A percentile compares a stretch with the other conserved stretches of the same genome.
Conservation (phyloP, 2,113 vertebrate genomes). For the Megaceryle maxima region DNA sequence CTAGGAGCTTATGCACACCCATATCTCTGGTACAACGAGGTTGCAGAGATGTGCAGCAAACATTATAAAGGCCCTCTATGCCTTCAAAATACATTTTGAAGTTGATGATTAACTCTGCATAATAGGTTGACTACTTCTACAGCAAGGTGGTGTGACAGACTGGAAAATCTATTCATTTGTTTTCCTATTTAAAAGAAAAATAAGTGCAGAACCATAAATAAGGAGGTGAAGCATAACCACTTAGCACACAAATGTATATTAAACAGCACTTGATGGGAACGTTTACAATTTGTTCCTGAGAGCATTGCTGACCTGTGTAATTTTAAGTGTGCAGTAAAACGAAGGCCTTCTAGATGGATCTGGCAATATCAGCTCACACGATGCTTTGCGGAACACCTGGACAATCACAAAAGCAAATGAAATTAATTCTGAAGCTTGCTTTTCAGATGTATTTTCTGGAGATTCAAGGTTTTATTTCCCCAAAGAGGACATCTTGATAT, state of each 20-base stretch:
- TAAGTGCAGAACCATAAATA: slow-evolving; percentile 1
- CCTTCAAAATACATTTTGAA: neutral
- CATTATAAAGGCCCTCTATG: neutral
- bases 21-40: neutral
- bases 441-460: neutral
- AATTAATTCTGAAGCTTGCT: neutral
- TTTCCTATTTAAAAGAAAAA: slow-evolving; percentile 27
- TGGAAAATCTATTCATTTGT: slow-evolving; percentile 23
- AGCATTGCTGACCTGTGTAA: neutral
- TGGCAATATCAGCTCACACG: neutral
- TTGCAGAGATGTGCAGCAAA: neutral
- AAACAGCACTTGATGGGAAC: neutral
- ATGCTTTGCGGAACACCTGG: neutral
- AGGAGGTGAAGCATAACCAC: neutral
- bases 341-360: neutral
- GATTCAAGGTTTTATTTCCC: neutral
- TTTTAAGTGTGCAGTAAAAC: neutral
- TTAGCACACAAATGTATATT: neutral
- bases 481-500: neutral
- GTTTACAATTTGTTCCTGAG: neutral
- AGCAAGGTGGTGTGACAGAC: neutral
- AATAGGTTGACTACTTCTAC: neutral
- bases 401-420: neutral
- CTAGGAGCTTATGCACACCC: neutral
- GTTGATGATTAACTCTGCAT: neutral